Evolutionary conservation across 2,888 invertebrate species (phyloP).

Genomic region (Dendrolimus pini): DNA sequence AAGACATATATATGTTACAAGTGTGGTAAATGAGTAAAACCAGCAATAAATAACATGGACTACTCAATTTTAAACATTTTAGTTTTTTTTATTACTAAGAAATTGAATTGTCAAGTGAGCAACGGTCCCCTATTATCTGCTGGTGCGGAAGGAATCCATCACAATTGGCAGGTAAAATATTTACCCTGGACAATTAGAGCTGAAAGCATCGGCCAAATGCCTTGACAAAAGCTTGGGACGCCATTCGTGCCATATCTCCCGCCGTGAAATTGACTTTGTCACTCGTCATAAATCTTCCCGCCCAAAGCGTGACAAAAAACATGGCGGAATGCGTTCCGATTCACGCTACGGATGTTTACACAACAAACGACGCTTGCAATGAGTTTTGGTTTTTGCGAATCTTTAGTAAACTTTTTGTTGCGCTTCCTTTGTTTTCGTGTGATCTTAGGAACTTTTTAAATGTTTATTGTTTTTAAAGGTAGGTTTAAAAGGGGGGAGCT

Average conservation of each 20-base stretch:
- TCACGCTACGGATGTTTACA: conserved; percentile 63
- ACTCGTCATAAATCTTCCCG: conserved; percentile 67
- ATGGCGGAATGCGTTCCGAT: conserved; percentile 46
- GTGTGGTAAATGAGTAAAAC: no score
- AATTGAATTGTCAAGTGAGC: conserved; percentile 60
- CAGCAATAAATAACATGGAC: no score
- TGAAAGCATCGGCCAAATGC: conserved; percentile 63
- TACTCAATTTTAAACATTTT: background rate
- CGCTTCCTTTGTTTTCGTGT: background rate
- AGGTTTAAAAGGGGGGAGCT: no score
- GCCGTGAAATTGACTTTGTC: conserved; percentile 73
- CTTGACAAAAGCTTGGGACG: conserved; percentile 43
- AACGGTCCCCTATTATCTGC: conserved; percentile 22
- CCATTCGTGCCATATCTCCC: conserved; percentile 49
- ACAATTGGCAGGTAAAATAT: conserved; percentile 70
- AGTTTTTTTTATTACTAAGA: conserved; percentile 16
- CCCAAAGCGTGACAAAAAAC: conserved; percentile 46
- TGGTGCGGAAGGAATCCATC: conserved; percentile 56
- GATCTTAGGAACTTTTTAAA: conserved; percentile 11
- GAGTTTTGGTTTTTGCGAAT: conserved; percentile 22
- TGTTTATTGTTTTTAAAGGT: no score
- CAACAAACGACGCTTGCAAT: conserved; percentile 47
- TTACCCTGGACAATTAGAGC: conserved; percentile 64
- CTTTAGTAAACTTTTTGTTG: background rate
- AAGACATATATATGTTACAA: no score